A percentile compares a stretch with the other conserved stretches of the same genome.
These are phyloP conservation scores for Halocaridina rubra DNA, from an alignment of 2,888 invertebrate genomes.

Conservation along the genomic window DNA sequence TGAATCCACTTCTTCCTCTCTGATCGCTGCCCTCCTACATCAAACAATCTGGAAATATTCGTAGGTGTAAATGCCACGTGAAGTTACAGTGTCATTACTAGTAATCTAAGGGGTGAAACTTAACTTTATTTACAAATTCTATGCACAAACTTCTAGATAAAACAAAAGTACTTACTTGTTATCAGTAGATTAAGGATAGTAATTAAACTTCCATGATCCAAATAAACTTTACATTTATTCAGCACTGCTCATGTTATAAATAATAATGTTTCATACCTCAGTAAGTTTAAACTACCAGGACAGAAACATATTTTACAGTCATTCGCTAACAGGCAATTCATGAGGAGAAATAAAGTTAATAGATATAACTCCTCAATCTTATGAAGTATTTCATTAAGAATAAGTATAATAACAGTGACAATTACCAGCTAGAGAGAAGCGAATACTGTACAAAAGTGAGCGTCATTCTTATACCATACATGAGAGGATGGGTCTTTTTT, in stretches of 20 bases:
- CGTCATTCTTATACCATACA: constrained; percentile 54
- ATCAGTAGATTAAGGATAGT: too few relatives aligned
- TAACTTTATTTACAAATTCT: too few relatives aligned
- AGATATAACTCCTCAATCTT: constrained; percentile 39
- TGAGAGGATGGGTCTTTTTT: constrained; percentile 59
- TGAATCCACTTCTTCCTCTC: constrained; percentile 99
- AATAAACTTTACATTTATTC: constrained; percentile 57
- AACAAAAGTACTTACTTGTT: too few relatives aligned
- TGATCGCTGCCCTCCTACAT: constrained; percentile 98
- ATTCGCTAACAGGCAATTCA: constrained; percentile 42
- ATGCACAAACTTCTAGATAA: too few relatives aligned
- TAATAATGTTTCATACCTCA: constrained; percentile 41
- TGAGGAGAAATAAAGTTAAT: constrained; percentile 38
- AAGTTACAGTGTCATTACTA: too few relatives aligned
- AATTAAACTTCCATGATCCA: constrained; percentile 27
- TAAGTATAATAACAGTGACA: constrained; percentile 46
- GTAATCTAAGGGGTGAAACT: too few relatives aligned
- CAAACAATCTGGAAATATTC: constrained; percentile 86
- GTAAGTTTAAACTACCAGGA: neutral
- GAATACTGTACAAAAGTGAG: constrained; percentile 59
- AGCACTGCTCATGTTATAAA: constrained; percentile 54
- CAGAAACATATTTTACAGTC: constrained; percentile 26
- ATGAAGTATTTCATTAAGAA: constrained; percentile 39
- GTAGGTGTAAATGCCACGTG: too few relatives aligned
- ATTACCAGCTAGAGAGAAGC: constrained; percentile 54